Percentiles rank a stretch among this genome's conserved stretches.
Conservation (phyloP, 2,888 invertebrate genomes). For the Tinea trinotella region DNA sequence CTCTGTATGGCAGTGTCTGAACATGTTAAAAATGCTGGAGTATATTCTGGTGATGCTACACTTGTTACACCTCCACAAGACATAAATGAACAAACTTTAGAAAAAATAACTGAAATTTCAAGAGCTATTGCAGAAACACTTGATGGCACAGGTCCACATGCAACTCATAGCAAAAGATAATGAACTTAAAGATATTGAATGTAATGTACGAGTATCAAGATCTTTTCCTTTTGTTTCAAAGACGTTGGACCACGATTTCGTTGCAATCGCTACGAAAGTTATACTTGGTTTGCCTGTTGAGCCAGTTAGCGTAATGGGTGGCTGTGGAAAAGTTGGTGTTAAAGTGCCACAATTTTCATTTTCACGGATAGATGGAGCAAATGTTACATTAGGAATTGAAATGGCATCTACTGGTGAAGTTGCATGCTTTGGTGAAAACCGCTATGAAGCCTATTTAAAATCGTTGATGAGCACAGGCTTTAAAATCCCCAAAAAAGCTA, state of each 20-base stretch:
- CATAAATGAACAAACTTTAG: constrained; percentile 90
- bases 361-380: constrained; percentile 96
- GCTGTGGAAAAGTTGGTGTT: constrained; percentile 93
- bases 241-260: constrained; percentile 96
- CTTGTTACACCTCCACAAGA: constrained; percentile 99
- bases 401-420: constrained; percentile 99
- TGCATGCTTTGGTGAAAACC: constrained; percentile 98
- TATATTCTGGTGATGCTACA: constrained; percentile 98
- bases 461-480: constrained; percentile 99
- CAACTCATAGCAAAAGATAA: constrained; percentile 98
- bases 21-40: constrained; percentile 98
- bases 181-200: constrained; percentile 98
- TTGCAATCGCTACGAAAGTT: constrained; percentile 95
- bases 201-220: constrained; percentile 97
- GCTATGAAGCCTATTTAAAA: constrained; percentile 98
- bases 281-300: constrained; percentile 91
- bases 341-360: constrained; percentile 99
- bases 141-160: constrained; percentile 98
- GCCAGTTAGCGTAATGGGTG: constrained; percentile 84
- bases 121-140: constrained; percentile 90
- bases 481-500: constrained; percentile 92
- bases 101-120: constrained; percentile 91
- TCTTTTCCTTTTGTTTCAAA: constrained; percentile 99
- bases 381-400: constrained; percentile 98
- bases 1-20: constrained; percentile 98